Evolutionary conservation across 2,797 vertebrate genomes (phyloP), one percentile per base, ranked within the genome.

Genomic region (Mus caroli): DNA sequence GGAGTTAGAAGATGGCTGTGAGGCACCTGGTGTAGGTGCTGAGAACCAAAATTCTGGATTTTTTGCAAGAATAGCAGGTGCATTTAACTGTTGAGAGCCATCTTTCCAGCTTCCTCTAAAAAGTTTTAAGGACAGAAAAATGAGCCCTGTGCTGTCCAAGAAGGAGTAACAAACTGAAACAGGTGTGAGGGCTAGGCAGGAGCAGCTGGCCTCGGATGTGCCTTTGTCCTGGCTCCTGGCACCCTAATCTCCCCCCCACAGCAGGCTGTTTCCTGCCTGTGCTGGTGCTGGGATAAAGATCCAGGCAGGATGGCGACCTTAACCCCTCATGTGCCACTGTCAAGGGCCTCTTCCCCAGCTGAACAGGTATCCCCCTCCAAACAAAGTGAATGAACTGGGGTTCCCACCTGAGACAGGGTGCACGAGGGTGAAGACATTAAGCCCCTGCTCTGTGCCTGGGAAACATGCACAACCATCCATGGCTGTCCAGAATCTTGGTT

Each of bases 101-200:
- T 56, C 67, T 73, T 40, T 31, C 67, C 69, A 40, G 52, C 67
- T 73, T 31, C n/a, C 50, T 56, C 69, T 75, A 88, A 31, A 76
- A 89, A 60, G 87, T 60, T 46, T 89, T 96, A 95, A 98, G 98
- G 97, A 95, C 93, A 98, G 98, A 98, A 98, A 98, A 98, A 97
- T 95, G 97, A 98, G 97, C 94, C 92, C 84, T 88, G 97, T 98
- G 98, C 98, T 98, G 98, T 98, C 97, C 96, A 90, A 86, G 95
- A 91, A 83, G 98, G 97, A 98, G 98, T 98, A 99, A 99, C 98
- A 99, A 99, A 98, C 98, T 95, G 96, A 98, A 98, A 98, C 99
- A 99, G 99, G 99, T 99, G 99, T 98, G 98, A 98, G 98, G 97
- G 96, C 94, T 96, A 67, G 98, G 98, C 95, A 94, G 97, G 98